Evolutionary conservation across 2,113 vertebrate species (phyloP), one percentile per base, ranked within the genome.

Genomic region (Thoracochromis brauschi): DNA sequence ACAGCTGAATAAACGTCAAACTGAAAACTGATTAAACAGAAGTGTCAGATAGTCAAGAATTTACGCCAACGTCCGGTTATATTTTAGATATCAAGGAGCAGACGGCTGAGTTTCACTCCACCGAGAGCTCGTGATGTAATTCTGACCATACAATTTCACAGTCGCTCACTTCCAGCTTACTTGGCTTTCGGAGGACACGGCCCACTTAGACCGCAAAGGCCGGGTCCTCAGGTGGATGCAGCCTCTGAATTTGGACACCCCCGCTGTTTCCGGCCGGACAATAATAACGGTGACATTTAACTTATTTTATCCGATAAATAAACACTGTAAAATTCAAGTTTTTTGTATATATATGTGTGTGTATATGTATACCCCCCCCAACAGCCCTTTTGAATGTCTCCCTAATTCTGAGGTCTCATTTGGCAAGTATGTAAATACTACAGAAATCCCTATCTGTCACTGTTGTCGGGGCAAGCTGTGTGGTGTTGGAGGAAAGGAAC

Each of bases 141-240:
- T 57, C 24, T 57, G 24, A 57, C 24, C 24, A 9, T 57, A 9
- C 55, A 57, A 57, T 16, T 57, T 29, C 24, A 29, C 24, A 57
- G 55, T 57, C 4, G 24, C 2, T 57, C 1, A 5, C 55, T 16
- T 57, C 24, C 55, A 9, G 55, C 55, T 7, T 57, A 29, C 54
- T 4, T 14, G 54, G 24, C 54, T 29, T 57, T 57, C 0, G 1
- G 54, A 29, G 7, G 24, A 57, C 54, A 57, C 12, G 4, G 12
- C 12, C 12, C 54, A 57, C 12, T 26, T 14, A 2, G 3, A 57
- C 0, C 7, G 0, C 0, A 0, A 55, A 26, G 21, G 54, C 2
- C 1, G 11, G 21, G 6, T 55, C 6, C 1, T 55, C 21, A 57
- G 54, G 54, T 57, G 12, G 12, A 57, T 5, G 54, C 24, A 57